Base-by-base conservation (phyloP, 2,888 invertebrate genomes). In the Matsumyia berberina region DNA sequence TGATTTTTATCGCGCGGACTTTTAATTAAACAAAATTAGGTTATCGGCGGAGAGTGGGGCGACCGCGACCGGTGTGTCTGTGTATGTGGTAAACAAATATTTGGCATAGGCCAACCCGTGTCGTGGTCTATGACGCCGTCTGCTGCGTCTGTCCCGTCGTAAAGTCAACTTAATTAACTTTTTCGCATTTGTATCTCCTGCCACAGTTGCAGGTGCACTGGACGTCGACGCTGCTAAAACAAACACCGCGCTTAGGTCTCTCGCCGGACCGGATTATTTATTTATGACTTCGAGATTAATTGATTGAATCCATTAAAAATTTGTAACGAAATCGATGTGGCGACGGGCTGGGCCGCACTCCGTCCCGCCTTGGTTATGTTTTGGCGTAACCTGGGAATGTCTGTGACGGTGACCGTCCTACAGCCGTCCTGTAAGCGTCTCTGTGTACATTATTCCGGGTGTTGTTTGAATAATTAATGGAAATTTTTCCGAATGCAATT, bases 291-390 rank as follows among this genome's bases (percentile, higher is more conserved):
- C 62, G 70, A 85, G 85, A 85, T 85, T 85, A 85, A 85, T 85
- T 80, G 85, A 85, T 80, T 85, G 80, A 80, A 85, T 80, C 85
- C 85, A 85, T 85, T 80, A 85, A 85, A 82, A 85, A 76, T 70
- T 70, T 85, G 85, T 80, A 85, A 80, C 85, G 80, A 80, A 77
- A 76, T 85, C 70, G 85, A 85, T 46, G 79, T 79, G 24, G 24
- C 64, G 85, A 12, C 24, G 24, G 24, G 4, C 24, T 24, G 24
- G 1, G 24, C 24, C 24, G 24, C 24, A 39, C 17, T n/a, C 15
- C 49, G 42, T 46, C 35, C 49, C 46, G 49, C 53, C 57, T 46
- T 46, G 73, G 44, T 17, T 53, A 24, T 12, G 60, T 53, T 62
- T 33, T 69, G 53, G 60, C 74, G 51, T 74, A 60, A 60, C 60